Evolutionary conservation across 2,113 vertebrate species (phyloP).

Genomic region (Heterocephalus glaber): DNA sequence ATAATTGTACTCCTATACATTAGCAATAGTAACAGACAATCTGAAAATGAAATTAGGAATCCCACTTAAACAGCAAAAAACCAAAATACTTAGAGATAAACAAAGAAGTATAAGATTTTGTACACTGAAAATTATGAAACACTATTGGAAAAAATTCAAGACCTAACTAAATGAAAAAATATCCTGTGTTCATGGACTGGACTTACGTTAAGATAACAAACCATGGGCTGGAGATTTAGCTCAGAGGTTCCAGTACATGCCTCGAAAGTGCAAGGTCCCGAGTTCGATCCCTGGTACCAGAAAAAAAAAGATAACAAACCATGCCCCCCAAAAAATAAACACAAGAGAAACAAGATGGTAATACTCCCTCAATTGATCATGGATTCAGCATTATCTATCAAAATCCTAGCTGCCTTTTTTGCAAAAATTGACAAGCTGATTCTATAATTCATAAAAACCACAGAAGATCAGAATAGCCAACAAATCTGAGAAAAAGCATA

Average conservation of each 20-base stretch:
- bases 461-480: background rate
- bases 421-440: conserved; percentile 31
- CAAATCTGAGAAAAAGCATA: background rate
- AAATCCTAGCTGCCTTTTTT: background rate
- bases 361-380: background rate
- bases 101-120: background rate
- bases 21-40: background rate
- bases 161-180: background rate
- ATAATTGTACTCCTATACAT: background rate
- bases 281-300: no score
- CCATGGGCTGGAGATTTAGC: no score
- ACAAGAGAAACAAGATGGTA: background rate
- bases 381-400: background rate
- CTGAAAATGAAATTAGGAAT: conserved; percentile 44
- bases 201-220: background rate
- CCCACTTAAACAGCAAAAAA: conserved; percentile 6
- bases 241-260: no score
- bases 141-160: background rate
- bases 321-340: background rate
- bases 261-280: no score
- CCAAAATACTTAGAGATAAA: background rate
- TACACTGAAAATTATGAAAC: conserved; percentile 1
- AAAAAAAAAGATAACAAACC: no score
- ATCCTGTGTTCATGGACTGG: background rate
- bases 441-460: conserved; percentile 1